phyloP scores from a whole-genome alignment of 2,888 invertebrate species.

The Zaprionus obscuricornis region DNA sequence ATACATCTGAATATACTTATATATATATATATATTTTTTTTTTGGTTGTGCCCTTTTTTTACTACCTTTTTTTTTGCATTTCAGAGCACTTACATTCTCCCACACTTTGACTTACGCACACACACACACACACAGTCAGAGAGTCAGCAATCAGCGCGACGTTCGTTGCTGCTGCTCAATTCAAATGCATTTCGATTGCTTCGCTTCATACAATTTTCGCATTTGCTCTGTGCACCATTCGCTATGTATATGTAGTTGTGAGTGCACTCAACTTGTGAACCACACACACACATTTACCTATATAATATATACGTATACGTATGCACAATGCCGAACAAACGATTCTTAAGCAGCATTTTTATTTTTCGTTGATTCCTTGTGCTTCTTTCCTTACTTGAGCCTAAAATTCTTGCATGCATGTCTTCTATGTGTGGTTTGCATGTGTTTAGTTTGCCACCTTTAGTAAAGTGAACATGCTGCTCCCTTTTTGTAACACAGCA shows the following conservation, averaged over 20 bases:
- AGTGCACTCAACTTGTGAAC: conserved; percentile 68
- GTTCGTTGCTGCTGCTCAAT: conserved; percentile 52
- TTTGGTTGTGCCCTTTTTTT: conserved; percentile 42
- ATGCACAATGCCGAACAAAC: conserved; percentile 17
- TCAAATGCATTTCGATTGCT: conserved; percentile 77
- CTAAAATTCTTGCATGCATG: conserved; percentile 6
- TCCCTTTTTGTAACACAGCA: conserved; percentile 37
- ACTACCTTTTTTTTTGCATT: conserved; percentile 42
- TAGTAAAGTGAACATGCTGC: conserved; percentile 27
- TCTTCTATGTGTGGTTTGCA: conserved; percentile 27
- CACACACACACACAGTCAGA: conserved; percentile 16
- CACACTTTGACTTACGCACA: conserved; percentile 4
- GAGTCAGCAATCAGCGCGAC: conserved; percentile 40
- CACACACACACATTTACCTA: too few relatives aligned
- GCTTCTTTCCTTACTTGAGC: conserved; percentile 16
- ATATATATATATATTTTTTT: conserved; percentile 19
- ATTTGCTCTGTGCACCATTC: conserved; percentile 1
- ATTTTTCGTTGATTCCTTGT: conserved; percentile 60
- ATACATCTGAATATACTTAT: conserved; percentile 1
- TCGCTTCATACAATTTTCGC: conserved; percentile 25
- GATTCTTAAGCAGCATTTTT: conserved; percentile 61
- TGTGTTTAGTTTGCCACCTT: conserved; percentile 45
- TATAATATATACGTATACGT: conserved; percentile 5
- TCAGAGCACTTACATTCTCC: conserved; percentile 37
- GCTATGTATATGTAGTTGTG: conserved; percentile 30